Conservation (phyloP, 2,888 invertebrate species). For the Lottia scabra region DNA sequence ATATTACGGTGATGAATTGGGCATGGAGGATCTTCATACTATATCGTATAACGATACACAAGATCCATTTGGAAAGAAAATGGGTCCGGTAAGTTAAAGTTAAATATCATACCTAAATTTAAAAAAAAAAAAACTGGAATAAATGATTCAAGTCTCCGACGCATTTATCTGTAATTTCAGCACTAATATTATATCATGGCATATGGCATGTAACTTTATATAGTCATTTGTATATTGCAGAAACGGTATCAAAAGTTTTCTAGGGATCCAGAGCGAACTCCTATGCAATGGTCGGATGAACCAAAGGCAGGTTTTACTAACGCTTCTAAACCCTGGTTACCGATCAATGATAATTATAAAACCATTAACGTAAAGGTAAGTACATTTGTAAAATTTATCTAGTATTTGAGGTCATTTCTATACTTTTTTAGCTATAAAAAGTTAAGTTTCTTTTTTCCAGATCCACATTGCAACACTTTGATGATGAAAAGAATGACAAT, state of each 20-base stretch:
- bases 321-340: background rate
- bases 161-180: too few species aligned
- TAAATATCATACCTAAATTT: too few species aligned
- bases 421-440: too few species aligned
- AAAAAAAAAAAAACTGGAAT: too few species aligned
- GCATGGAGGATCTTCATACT: slow-evolving; percentile 76
- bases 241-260: background rate
- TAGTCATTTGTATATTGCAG: background rate
- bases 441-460: too few species aligned
- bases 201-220: too few species aligned
- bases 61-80: slow-evolving; percentile 48
- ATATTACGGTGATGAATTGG: slow-evolving; percentile 91
- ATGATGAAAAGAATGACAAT: too few species aligned
- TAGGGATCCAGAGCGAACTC: background rate
- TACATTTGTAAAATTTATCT: background rate
- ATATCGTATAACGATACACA: slow-evolving; percentile 51
- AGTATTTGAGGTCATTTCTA: too few species aligned
- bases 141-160: too few species aligned
- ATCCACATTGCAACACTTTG: too few species aligned
- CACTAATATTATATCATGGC: too few species aligned
- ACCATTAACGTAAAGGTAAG: background rate
- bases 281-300: background rate
- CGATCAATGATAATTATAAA: background rate
- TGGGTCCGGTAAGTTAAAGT: background rate
- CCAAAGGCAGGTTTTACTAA: background rate